phyloP scores from a whole-genome alignment of 2,113 vertebrate species.

The Psettodes erumei region DNA sequence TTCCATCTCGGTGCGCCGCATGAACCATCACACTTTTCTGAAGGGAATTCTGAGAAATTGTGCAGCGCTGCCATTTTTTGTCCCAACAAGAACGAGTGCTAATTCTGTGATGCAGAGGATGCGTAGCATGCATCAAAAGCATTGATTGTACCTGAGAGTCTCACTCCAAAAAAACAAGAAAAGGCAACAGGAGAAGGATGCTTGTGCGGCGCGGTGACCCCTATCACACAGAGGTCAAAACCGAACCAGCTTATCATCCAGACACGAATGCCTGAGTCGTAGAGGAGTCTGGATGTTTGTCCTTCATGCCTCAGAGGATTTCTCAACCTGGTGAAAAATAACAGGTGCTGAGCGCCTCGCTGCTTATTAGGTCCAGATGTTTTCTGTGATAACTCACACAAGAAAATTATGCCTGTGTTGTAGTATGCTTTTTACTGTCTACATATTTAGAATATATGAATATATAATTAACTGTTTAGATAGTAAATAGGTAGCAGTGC shows the following conservation, averaged over 20 bases:
- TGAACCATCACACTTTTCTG: not conserved
- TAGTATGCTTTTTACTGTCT: slow-evolving; percentile 15
- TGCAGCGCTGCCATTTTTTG: slow-evolving; percentile 19
- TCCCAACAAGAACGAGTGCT: not conserved
- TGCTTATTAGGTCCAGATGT: slow-evolving; percentile 77
- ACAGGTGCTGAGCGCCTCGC: slow-evolving; percentile 68
- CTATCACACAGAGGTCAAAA: slow-evolving; percentile 54
- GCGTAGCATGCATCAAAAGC: slow-evolving; percentile 3
- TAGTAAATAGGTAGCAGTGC: not conserved
- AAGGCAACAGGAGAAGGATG: slow-evolving; percentile 47
- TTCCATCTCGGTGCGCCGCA: slow-evolving; percentile 1
- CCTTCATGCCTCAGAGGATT: slow-evolving; percentile 79
- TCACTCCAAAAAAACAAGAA: slow-evolving; percentile 38
- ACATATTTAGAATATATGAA: slow-evolving; percentile 16
- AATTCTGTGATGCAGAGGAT: slow-evolving; percentile 4
- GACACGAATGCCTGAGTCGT: slow-evolving; percentile 42
- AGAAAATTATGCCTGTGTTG: slow-evolving; percentile 49
- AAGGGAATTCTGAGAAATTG: not conserved
- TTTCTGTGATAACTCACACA: slow-evolving; percentile 60
- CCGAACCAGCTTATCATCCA: slow-evolving; percentile 48
- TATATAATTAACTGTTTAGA: not conserved
- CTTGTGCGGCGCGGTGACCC: slow-evolving; percentile 53
- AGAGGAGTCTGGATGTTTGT: slow-evolving; percentile 62
- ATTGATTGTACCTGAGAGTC: slow-evolving; percentile 3
- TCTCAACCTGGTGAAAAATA: slow-evolving; percentile 69